Conservation (phyloP, 64 coral and sea anemone genomes). For the Porites lutea region DNA sequence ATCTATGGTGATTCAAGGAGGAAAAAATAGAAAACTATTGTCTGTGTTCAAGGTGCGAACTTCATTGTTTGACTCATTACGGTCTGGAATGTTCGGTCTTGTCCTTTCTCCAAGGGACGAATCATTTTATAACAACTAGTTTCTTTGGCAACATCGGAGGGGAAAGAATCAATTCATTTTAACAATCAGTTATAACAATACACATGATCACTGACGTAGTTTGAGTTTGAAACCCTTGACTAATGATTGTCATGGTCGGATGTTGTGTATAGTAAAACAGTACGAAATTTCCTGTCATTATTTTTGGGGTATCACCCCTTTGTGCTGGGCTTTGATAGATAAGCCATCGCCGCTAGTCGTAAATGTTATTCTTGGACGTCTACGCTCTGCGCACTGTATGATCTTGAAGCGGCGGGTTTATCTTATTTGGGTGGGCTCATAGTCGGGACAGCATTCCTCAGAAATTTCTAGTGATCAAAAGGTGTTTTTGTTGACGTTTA, state of each 20-base stretch:
- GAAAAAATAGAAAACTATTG: constrained; percentile 22
- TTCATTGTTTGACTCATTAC: constrained; percentile 19
- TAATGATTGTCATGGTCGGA: background rate
- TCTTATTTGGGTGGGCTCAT: background rate
- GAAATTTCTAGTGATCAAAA: background rate
- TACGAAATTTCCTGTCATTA: constrained; percentile 18
- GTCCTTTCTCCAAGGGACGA: background rate
- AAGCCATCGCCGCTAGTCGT: background rate
- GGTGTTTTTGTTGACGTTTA: background rate
- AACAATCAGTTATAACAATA: background rate
- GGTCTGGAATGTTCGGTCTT: constrained; percentile 16
- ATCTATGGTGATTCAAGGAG: constrained; percentile 13
- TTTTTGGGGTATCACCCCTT: background rate
- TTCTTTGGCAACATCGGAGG: background rate
- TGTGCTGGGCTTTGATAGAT: background rate
- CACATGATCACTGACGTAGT: background rate
- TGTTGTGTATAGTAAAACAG: background rate
- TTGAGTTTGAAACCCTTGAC: background rate
- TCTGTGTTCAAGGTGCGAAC: constrained; percentile 46
- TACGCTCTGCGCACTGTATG: background rate
- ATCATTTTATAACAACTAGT: background rate
- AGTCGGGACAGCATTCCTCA: background rate
- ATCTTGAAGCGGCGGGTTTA: background rate
- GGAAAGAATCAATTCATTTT: background rate
- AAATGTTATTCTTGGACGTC: background rate